Evolutionary conservation across 2,888 invertebrate genomes (phyloP).

Genomic region (Apodemia duryi): DNA sequence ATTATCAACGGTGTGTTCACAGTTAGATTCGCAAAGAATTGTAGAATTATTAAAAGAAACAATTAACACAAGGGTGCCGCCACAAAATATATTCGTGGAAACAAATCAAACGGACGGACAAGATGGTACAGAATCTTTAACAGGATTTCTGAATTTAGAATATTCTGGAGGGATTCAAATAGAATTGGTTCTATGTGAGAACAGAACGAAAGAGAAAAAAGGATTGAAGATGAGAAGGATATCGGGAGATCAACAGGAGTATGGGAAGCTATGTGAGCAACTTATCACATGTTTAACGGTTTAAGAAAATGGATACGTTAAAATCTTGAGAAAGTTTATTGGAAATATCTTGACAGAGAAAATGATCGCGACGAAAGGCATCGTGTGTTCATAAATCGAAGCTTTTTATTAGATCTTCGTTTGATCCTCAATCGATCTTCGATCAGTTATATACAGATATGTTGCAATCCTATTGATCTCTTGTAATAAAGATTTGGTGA

Average conservation of each 20-base stretch:
- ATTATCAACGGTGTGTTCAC: slow-evolving; percentile 88
- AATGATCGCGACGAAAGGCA: too few relatives aligned
- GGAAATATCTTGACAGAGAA: not conserved
- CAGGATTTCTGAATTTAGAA: slow-evolving; percentile 82
- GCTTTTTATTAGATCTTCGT: too few relatives aligned
- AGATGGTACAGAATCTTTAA: slow-evolving; percentile 52
- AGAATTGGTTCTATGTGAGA: slow-evolving; percentile 88
- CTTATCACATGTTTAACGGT: slow-evolving; percentile 92
- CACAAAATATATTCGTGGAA: slow-evolving; percentile 75
- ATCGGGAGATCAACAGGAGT: slow-evolving; percentile 92
- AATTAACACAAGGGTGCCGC: slow-evolving; percentile 88
- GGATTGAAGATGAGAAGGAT: slow-evolving; percentile 92
- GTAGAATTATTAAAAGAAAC: slow-evolving; percentile 88
- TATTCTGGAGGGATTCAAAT: slow-evolving; percentile 92
- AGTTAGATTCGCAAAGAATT: slow-evolving; percentile 88
- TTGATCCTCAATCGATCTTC: too few relatives aligned
- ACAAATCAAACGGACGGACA: slow-evolving; percentile 52
- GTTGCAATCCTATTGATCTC: too few relatives aligned
- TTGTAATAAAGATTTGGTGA: too few relatives aligned
- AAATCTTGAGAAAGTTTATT: not conserved
- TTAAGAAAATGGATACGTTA: slow-evolving; percentile 43
- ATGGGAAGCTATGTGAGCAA: slow-evolving; percentile 92
- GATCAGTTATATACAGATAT: too few relatives aligned
- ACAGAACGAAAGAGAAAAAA: slow-evolving; percentile 84
- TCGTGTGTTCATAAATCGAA: too few relatives aligned